These are phyloP conservation scores for Cyclopterus lumpus DNA, from an alignment of 2,797 vertebrate species.

Conservation along the genomic window DNA sequence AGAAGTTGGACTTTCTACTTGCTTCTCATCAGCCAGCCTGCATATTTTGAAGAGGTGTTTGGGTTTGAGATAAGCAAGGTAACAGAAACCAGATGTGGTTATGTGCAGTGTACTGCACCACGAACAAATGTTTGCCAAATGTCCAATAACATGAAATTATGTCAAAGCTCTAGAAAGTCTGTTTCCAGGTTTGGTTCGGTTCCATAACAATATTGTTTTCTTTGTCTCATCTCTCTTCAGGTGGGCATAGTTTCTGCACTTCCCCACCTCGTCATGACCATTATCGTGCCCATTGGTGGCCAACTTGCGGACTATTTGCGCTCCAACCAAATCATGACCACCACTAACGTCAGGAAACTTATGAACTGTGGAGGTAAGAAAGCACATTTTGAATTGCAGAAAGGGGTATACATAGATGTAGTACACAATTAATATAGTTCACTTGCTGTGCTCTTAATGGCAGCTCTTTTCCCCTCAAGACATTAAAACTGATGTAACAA, in stretches of 20 bases:
- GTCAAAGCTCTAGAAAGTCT: background rate
- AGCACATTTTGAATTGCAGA: background rate
- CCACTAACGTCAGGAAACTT: conserved; percentile 93
- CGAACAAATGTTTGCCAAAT: background rate
- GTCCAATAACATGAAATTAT: background rate
- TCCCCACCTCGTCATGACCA: conserved; percentile 95
- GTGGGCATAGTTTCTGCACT: conserved; percentile 92
- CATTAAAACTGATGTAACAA: background rate
- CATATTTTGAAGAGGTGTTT: conserved; percentile 95
- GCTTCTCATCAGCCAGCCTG: conserved; percentile 94
- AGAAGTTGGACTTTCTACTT: conserved; percentile 96
- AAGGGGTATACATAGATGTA: background rate
- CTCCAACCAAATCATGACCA: conserved; percentile 89
- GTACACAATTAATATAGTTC: background rate
- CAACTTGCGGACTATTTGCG: conserved; percentile 91
- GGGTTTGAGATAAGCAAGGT: conserved; percentile 96
- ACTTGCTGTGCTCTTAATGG: background rate
- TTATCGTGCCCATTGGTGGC: conserved; percentile 93
- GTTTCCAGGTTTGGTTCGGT: background rate
- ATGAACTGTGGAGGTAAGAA: conserved; percentile 94
- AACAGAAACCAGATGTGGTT: conserved; percentile 41
- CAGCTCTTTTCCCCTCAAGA: background rate
- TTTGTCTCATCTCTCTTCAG: conserved; percentile 64
- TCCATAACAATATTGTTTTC: background rate
- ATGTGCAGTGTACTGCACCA: background rate